phyloP scores from a whole-genome alignment of 2,113 vertebrate genomes.

The Neomonachus schauinslandi region DNA sequence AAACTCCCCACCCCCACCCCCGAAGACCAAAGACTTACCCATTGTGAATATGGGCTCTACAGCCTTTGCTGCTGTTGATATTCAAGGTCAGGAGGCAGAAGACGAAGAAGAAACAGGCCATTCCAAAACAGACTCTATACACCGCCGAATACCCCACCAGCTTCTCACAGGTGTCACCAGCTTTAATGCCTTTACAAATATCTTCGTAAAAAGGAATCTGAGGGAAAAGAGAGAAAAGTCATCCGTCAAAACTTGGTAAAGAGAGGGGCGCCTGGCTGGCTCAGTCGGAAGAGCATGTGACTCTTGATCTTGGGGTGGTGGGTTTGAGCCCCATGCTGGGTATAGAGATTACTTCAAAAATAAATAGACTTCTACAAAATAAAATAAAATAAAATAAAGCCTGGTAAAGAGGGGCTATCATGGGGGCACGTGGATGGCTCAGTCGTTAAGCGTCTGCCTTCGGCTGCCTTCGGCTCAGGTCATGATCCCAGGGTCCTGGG shows the following conservation, averaged over 20 bases:
- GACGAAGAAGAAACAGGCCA: conserved; percentile 97
- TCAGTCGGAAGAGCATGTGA: neutral
- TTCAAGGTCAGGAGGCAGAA: conserved; percentile 93
- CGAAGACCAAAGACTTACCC: conserved; percentile 87
- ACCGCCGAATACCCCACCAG: conserved; percentile 97
- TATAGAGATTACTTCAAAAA: neutral
- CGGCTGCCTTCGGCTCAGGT: too few relatives aligned
- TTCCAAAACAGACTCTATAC: conserved; percentile 98
- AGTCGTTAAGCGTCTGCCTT: too few relatives aligned
- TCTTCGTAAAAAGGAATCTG: conserved; percentile 94
- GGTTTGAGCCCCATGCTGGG: neutral
- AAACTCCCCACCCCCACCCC: neutral
- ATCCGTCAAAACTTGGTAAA: neutral
- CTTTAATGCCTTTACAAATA: conserved; percentile 92
- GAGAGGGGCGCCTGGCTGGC: neutral
- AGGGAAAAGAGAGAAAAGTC: neutral
- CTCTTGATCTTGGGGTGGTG: neutral
- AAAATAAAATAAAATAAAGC: too few relatives aligned
- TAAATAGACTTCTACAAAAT: neutral
- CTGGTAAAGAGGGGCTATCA: too few relatives aligned
- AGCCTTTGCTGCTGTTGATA: conserved; percentile 92
- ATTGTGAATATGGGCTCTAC: conserved; percentile 95
- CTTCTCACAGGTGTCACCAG: conserved; percentile 92
- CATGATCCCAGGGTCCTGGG: too few relatives aligned
- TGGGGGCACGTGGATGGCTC: too few relatives aligned